phyloP scores from a whole-genome alignment of 2,113 vertebrate genomes.

The Acrocephalus kingi region DNA sequence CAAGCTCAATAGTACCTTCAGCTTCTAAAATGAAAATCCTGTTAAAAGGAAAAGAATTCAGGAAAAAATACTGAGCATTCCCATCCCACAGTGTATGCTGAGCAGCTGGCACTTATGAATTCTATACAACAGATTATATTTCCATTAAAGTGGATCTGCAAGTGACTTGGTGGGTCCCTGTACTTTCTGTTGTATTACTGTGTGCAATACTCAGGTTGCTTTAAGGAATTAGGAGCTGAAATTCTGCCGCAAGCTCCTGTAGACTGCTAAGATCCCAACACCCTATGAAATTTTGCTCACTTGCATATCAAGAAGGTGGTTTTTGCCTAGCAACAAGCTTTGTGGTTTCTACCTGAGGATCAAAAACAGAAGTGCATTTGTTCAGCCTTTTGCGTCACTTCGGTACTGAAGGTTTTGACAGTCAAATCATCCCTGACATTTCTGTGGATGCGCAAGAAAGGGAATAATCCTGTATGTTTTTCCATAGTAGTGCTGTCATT shows the following conservation, averaged over 20 bases:
- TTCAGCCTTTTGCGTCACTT: constrained; percentile 31
- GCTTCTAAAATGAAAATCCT: not conserved
- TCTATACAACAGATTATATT: not conserved
- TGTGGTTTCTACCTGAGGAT: not conserved
- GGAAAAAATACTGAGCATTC: not conserved
- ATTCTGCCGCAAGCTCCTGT: not conserved
- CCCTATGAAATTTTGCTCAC: not conserved
- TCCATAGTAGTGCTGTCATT: not conserved
- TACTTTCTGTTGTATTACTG: not conserved
- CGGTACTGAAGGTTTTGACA: not conserved
- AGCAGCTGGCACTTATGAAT: not conserved
- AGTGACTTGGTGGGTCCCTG: not conserved
- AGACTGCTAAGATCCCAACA: not conserved
- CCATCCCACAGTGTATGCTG: not conserved
- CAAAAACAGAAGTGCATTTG: not conserved
- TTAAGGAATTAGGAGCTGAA: not conserved
- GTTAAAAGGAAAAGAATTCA: not conserved
- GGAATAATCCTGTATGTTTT: constrained; percentile 25
- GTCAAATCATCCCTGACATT: constrained; percentile 26
- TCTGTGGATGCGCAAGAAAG: not conserved
- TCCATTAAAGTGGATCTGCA: not conserved
- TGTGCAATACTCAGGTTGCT: not conserved
- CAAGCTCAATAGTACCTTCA: not conserved
- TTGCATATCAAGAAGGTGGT: not conserved
- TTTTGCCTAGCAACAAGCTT: constrained; percentile 12